phyloP scores from a whole-genome alignment of 2,888 invertebrate species.

The Eristalis arbustorum region DNA sequence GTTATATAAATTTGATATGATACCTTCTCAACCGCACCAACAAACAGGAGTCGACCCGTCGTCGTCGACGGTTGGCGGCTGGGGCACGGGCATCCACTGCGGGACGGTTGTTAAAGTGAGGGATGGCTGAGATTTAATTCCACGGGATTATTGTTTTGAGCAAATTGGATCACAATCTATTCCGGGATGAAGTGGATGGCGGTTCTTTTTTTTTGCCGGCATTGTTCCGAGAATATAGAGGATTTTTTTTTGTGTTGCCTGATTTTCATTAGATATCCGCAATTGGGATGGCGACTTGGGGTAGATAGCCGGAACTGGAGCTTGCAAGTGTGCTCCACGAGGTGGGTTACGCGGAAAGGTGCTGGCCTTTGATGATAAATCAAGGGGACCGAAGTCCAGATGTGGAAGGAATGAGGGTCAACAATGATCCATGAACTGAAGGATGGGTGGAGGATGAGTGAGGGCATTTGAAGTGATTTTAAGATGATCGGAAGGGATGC shows the following conservation, averaged over 20 bases:
- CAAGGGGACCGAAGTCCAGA: no score
- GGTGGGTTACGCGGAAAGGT: neutral
- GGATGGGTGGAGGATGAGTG: no score
- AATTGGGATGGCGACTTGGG: neutral
- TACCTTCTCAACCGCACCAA: neutral
- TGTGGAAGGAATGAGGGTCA: no score
- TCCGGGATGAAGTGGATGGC: neutral
- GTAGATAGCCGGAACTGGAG: no score
- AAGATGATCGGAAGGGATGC: no score
- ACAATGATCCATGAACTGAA: no score
- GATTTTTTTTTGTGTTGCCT: neutral
- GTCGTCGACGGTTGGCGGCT: neutral
- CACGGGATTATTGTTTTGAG: neutral
- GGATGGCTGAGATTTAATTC: constrained; percentile 3
- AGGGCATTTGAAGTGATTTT: no score
- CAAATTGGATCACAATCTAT: neutral
- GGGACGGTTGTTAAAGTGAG: neutral
- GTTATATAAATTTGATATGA: constrained; percentile 22
- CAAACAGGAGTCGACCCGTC: neutral
- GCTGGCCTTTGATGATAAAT: neutral
- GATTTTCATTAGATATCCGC: neutral
- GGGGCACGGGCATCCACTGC: neutral
- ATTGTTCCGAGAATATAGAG: neutral
- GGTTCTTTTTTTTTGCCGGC: neutral
- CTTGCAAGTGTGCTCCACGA: neutral